Evolutionary conservation across 2,797 vertebrate genomes (phyloP).

Genomic region (Cyprinella venusta): DNA sequence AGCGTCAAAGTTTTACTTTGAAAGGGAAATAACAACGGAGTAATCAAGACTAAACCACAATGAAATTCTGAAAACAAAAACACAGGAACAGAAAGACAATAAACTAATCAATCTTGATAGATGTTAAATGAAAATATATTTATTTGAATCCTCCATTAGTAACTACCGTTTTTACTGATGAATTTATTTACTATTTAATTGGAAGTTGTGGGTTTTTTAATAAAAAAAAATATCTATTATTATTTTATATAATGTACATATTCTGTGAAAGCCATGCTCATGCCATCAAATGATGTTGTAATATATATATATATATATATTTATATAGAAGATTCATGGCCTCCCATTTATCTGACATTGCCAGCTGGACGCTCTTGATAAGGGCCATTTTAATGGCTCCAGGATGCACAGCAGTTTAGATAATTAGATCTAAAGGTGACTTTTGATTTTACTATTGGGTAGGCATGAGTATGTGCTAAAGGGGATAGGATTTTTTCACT

Average conservation of each 20-base stretch:
- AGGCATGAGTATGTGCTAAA: constrained; percentile 4
- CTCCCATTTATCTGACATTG: constrained; percentile 69
- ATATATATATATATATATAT: too few species aligned
- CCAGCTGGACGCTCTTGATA: constrained; percentile 70
- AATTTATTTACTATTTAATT: not conserved
- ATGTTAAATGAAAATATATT: not conserved
- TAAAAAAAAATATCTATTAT: not conserved
- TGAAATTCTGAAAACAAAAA: not conserved
- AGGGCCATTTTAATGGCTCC: constrained; percentile 67
- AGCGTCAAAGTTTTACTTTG: not conserved
- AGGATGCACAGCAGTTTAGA: constrained; percentile 63
- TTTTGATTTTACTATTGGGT: constrained; percentile 16
- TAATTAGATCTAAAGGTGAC: constrained; percentile 61
- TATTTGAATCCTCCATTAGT: not conserved
- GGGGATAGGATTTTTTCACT: constrained; percentile 18
- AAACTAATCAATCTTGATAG: not conserved
- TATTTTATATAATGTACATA: not conserved
- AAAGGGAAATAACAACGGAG: not conserved
- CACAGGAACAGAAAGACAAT: not conserved
- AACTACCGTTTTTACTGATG: not conserved
- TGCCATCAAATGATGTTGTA: constrained; percentile 46
- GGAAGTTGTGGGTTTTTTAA: not conserved
- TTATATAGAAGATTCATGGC: constrained; percentile 55
- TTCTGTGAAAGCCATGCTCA: not conserved
- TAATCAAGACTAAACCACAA: not conserved